A percentile compares a stretch with the other conserved stretches of the same genome.
Evolutionary conservation across 2,888 invertebrate species (phyloP).

Genomic region (Tuberolachnus salignus): DNA sequence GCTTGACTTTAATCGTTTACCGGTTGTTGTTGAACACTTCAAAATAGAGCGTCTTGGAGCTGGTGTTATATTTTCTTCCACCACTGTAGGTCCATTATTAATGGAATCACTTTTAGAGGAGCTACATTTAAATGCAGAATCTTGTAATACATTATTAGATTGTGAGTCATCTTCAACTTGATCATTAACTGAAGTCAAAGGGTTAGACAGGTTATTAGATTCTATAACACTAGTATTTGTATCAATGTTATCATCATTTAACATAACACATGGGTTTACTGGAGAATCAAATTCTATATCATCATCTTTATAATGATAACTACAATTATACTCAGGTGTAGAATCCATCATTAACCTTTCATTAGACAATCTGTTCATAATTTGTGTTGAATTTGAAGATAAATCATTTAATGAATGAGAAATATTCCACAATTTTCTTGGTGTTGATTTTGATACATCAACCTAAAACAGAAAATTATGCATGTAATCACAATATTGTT

Average conservation of each 20-base stretch:
- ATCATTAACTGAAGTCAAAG: not conserved
- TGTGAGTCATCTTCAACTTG: not conserved
- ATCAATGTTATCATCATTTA: not conserved
- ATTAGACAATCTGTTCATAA: constrained; percentile 22
- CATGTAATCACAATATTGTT: not conserved
- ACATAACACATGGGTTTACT: not conserved
- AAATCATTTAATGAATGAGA: not conserved
- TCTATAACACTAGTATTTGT: not conserved
- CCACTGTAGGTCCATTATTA: not conserved
- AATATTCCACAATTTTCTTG: constrained; percentile 41
- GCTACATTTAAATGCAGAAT: constrained; percentile 11
- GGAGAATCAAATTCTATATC: constrained; percentile 42
- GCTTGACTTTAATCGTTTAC: constrained; percentile 6
- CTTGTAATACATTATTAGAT: not conserved
- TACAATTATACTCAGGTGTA: constrained; percentile 36
- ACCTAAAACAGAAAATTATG: constrained; percentile 32
- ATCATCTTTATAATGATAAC: constrained; percentile 36
- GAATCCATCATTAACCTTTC: constrained; percentile 25
- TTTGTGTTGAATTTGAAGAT: constrained; percentile 9
- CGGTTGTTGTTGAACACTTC: constrained; percentile 41
- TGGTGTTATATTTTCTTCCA: constrained; percentile 25
- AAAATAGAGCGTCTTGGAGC: constrained; percentile 43
- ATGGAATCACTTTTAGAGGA: constrained; percentile 41
- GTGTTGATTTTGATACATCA: not conserved
- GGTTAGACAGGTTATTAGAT: not conserved